Conservation (phyloP, 2,888 invertebrate species). For the Drosophila bunnanda region DNA sequence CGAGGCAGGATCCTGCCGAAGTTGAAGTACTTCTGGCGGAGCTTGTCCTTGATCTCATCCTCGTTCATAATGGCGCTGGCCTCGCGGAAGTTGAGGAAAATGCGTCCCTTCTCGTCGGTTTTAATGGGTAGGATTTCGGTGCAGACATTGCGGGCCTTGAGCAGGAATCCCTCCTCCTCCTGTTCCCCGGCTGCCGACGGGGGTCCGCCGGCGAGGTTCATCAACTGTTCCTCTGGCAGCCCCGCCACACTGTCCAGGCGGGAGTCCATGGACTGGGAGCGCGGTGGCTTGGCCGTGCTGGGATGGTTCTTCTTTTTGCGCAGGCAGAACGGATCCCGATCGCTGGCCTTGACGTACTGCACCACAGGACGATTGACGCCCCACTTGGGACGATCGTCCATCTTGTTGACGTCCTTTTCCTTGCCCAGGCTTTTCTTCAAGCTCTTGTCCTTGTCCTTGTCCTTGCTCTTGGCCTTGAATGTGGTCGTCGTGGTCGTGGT, state of each 20-base stretch:
- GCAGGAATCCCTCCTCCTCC: constrained; percentile 81
- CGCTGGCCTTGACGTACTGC: constrained; percentile 94
- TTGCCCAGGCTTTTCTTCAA: constrained; percentile 61
- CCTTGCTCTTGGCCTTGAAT: constrained; percentile 81
- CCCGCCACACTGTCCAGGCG: constrained; percentile 68
- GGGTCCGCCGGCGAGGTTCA: constrained; percentile 31
- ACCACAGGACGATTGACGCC: constrained; percentile 91
- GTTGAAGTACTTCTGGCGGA: constrained; percentile 83
- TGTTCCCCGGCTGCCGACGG: constrained; percentile 30
- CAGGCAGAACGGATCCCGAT: constrained; percentile 92
- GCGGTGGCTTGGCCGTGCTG: constrained; percentile 85
- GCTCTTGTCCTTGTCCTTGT: constrained; percentile 73
- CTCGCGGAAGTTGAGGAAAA: constrained; percentile 84
- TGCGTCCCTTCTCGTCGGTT: constrained; percentile 84
- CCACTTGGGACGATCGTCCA: constrained; percentile 90
- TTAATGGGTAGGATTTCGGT: constrained; percentile 85
- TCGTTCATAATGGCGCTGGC: constrained; percentile 84
- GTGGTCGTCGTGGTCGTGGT: constrained; percentile 84
- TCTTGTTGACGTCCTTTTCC: constrained; percentile 76
- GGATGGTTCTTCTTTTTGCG: constrained; percentile 86
- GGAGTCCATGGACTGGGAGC: constrained; percentile 85
- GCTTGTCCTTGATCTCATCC: constrained; percentile 84
- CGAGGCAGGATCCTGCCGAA: constrained; percentile 82
- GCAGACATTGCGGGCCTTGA: constrained; percentile 84
- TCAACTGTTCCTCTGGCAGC: constrained; percentile 50